phyloP scores from a whole-genome alignment of 2,888 invertebrate genomes.

The Scaptomyza tumidula region DNA sequence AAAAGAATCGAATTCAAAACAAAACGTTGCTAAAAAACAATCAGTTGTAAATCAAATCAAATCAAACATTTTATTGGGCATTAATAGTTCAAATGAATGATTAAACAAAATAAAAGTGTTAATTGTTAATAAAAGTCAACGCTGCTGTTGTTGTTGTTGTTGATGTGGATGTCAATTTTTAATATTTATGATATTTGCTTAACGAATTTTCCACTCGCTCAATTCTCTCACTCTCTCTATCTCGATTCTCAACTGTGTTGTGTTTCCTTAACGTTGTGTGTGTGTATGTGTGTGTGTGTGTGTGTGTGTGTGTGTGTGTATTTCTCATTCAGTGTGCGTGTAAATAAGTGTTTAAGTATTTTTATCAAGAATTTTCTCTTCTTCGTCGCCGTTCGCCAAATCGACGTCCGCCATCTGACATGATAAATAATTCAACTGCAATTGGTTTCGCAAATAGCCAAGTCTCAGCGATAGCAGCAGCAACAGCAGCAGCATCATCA shows the following conservation, averaged over 20 bases:
- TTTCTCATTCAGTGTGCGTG: constrained; percentile 38
- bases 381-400: constrained; percentile 43
- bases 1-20: background rate
- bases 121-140: constrained; percentile 59
- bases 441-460: constrained; percentile 75
- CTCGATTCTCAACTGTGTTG: constrained; percentile 36
- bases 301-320: constrained; percentile 47
- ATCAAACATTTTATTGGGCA: constrained; percentile 6
- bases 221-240: constrained; percentile 19
- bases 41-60: constrained; percentile 30
- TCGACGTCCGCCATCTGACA: constrained; percentile 60
- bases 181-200: constrained; percentile 74
- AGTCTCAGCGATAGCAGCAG: constrained; percentile 47
- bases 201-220: constrained; percentile 71
- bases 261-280: constrained; percentile 59
- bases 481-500: constrained; percentile 35
- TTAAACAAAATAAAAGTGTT: constrained; percentile 55
- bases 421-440: constrained; percentile 79
- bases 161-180: constrained; percentile 44
- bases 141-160: constrained; percentile 38
- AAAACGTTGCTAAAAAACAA: constrained; percentile 41
- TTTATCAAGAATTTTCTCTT: constrained; percentile 77
- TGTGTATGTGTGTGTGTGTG: constrained; percentile 46
- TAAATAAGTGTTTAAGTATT: constrained; percentile 74
- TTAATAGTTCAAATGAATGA: no score